phyloP scores from a whole-genome alignment of 2,113 vertebrate genomes.

The Pterophyllum scalare region DNA sequence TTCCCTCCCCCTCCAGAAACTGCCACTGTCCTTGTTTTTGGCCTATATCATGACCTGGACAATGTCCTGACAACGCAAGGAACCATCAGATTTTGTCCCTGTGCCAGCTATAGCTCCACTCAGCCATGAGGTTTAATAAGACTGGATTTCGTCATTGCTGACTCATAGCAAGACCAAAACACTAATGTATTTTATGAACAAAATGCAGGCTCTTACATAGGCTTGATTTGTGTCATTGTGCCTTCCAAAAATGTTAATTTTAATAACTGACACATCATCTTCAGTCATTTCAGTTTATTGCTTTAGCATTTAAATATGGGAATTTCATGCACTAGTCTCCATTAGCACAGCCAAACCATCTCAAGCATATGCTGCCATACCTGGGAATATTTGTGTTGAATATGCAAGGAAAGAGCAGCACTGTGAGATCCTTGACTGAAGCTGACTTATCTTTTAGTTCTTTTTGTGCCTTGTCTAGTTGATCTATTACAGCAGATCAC shows the following conservation, averaged over 20 bases:
- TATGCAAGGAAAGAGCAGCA: neutral
- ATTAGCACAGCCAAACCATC: constrained; percentile 18
- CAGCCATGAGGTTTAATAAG: constrained; percentile 41
- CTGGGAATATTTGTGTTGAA: constrained; percentile 18
- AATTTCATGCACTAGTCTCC: constrained; percentile 35
- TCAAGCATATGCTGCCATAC: constrained; percentile 9
- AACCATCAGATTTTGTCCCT: constrained; percentile 30
- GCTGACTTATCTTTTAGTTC: neutral
- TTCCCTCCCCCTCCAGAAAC: constrained; percentile 32
- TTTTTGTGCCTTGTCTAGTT: neutral
- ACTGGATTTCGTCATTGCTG: constrained; percentile 22
- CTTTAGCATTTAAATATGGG: constrained; percentile 20
- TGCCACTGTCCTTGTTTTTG: constrained; percentile 61
- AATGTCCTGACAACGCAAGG: constrained; percentile 42
- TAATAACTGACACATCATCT: constrained; percentile 12
- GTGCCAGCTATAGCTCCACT: neutral
- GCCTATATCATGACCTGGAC: constrained; percentile 65
- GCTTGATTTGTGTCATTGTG: constrained; percentile 14
- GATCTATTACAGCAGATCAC: neutral
- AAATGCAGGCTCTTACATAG: neutral
- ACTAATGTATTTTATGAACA: constrained; percentile 1
- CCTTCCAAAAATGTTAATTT: neutral
- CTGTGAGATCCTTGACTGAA: neutral
- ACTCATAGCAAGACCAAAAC: constrained; percentile 15
- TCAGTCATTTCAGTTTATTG: constrained; percentile 9